These are phyloP conservation scores for Brachionus rubens DNA, from an alignment of 1,140 invertebrate genomes.

Conservation along the genomic window DNA sequence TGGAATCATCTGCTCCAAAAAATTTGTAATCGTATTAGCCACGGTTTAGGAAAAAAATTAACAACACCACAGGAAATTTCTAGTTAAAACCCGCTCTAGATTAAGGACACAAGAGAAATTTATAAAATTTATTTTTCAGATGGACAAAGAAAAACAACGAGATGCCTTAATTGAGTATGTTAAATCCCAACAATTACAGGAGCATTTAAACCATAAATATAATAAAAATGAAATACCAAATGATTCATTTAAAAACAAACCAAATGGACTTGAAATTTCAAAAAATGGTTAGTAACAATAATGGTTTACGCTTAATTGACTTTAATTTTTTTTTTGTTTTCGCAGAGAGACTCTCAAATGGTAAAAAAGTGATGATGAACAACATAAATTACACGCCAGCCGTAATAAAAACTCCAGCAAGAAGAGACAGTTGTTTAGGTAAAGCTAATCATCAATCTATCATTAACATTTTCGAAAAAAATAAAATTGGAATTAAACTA, in stretches of 20 bases:
- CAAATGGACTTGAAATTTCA: constrained; percentile 18
- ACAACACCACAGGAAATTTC: too few species aligned
- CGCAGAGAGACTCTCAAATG: neutral
- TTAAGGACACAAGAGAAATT: neutral
- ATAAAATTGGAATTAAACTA: neutral
- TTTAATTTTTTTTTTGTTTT: constrained; percentile 1
- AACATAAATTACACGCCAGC: neutral
- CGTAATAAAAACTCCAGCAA: constrained; percentile 1
- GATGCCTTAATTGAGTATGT: constrained; percentile 33
- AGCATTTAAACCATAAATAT: neutral
- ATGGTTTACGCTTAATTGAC: neutral
- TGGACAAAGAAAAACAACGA: constrained; percentile 38
- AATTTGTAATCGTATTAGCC: too few species aligned
- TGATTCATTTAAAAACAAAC: constrained; percentile 12
- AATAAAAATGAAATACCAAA: constrained; percentile 32
- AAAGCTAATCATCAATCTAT: constrained; percentile 20
- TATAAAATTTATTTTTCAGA: neutral
- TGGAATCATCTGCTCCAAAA: too few species aligned
- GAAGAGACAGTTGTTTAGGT: constrained; percentile 41
- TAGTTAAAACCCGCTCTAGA: too few species aligned
- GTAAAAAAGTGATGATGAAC: neutral
- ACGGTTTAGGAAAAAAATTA: too few species aligned
- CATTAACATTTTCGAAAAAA: constrained; percentile 4
- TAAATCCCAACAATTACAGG: constrained; percentile 13
- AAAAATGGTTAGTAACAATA: neutral